Evolutionary conservation across 37 sponge, comb jelly and placozoan genomes (phyloP), one percentile per base, ranked within the genome.

Genomic region (Diacarnus erythraeanus): DNA sequence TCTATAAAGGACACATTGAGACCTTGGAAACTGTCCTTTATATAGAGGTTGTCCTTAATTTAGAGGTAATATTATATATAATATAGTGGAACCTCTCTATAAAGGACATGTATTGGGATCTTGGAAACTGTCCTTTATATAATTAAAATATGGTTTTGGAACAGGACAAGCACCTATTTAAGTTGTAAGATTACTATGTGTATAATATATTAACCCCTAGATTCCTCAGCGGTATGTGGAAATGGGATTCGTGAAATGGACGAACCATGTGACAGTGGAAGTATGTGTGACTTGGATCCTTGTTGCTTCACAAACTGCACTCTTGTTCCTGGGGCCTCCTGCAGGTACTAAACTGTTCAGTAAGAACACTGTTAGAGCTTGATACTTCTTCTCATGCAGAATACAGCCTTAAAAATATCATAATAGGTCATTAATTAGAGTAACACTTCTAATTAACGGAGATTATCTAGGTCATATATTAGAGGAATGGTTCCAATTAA

Each of bases 191-290:
- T 15, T 12, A 6, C 51, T 15, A 47, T 47, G 51, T 47, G 10
- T 47, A n/a, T n/a, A n/a, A n/a, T n/a, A n/a, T n/a, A n/a, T n/a
- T n/a, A n/a, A n/a, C n/a, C n/a, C n/a, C n/a, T n/a, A n/a, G n/a
- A n/a, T n/a, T n/a, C n/a, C n/a, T n/a, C n/a, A 6, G 18, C 59
- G 0, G 74, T 73, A 40, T 94, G 94, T 76, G 92, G 95, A 26
- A 95, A 95, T 79, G 83, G 80, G 36, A 60, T 91, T 15, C 6
- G 83, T 1, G 94, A 88, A 30, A 73, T 59, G 5, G 86, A 80
- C 0, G 92, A 88, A 38, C 57, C 77, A 54, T 92, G 92, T 68
- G 92, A 76, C 79, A 91, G 95, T 78, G 83, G 85, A 0, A 30
- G 15, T 27, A 71, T n/a, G 31, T 59, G 60, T 44, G 66, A 5